Evolutionary conservation across 1,140 invertebrate genomes (phyloP).

Genomic region (Amphibalanus amphitrite): DNA sequence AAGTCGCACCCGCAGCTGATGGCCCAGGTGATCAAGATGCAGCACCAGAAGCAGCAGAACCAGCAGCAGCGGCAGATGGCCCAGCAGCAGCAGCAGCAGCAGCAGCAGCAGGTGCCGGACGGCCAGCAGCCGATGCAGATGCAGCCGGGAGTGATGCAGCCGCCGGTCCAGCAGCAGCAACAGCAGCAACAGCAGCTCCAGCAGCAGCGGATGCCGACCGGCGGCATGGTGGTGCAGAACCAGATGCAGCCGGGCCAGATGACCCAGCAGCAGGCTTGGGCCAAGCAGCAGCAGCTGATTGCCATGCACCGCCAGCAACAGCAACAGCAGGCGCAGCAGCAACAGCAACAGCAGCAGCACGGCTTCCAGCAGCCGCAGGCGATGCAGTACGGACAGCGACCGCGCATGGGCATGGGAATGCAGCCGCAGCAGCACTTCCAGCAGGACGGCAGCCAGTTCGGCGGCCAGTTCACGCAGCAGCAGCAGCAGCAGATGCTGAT

Average conservation of each 20-base stretch:
- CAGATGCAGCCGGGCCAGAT: background rate
- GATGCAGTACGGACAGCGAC: constrained; percentile 18
- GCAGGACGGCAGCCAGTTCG: constrained; percentile 18
- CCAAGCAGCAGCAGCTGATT: constrained; percentile 35
- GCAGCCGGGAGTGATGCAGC: no score
- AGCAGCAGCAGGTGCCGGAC: constrained; percentile 18
- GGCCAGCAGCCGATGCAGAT: no score
- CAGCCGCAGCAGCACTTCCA: constrained; percentile 19
- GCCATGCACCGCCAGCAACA: constrained; percentile 26
- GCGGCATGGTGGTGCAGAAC: background rate
- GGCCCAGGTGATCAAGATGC: constrained; percentile 90
- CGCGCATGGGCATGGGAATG: constrained; percentile 13
- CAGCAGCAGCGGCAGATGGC: constrained; percentile 20
- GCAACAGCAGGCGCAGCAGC: constrained; percentile 25
- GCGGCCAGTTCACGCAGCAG: constrained; percentile 17
- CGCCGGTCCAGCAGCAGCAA: no score
- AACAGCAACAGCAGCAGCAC: constrained; percentile 24
- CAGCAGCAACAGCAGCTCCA: background rate
- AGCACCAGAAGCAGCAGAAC: constrained; percentile 37
- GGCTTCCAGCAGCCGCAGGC: constrained; percentile 21
- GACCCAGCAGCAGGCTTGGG: constrained; percentile 23
- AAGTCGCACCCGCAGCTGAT: constrained; percentile 89
- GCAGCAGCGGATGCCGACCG: background rate
- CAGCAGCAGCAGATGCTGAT: constrained; percentile 19
- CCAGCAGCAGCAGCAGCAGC: constrained; percentile 22